These are phyloP conservation scores for Leptinotarsa juncta DNA, from an alignment of 2,888 invertebrate genomes.

Conservation along the genomic window DNA sequence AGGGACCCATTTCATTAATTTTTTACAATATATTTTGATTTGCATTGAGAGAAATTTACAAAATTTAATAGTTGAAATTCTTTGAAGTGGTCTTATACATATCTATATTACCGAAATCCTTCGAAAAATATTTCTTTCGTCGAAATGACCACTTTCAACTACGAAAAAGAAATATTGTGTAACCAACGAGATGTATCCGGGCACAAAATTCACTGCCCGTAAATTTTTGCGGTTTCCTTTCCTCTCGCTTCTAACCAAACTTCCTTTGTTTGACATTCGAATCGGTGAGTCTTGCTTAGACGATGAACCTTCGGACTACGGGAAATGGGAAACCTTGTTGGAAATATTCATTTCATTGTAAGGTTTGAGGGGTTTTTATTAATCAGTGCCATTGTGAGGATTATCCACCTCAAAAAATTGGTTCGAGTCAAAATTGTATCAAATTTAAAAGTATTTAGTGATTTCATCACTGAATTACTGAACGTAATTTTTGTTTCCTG, in stretches of 20 bases:
- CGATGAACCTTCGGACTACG: neutral
- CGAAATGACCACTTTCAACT: too few relatives aligned
- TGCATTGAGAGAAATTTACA: too few relatives aligned
- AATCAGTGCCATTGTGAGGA: slow-evolving; percentile 1
- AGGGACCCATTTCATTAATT: too few relatives aligned
- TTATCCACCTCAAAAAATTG: neutral
- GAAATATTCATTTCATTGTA: slow-evolving; percentile 10
- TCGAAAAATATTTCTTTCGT: too few relatives aligned
- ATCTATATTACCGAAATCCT: neutral
- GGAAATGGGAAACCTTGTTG: slow-evolving; percentile 11
- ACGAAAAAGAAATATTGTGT: neutral
- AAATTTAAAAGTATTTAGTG: too few relatives aligned
- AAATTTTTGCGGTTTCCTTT: slow-evolving; percentile 45
- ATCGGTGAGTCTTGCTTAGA: neutral
- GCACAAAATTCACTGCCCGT: slow-evolving; percentile 5
- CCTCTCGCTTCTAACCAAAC: slow-evolving; percentile 39
- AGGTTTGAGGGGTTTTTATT: neutral
- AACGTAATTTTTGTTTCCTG: too few relatives aligned
- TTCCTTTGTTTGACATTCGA: slow-evolving; percentile 36
- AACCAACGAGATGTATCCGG: neutral
- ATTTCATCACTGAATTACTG: too few relatives aligned
- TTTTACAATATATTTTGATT: too few relatives aligned
- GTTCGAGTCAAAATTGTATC: too few relatives aligned
- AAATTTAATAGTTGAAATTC: too few relatives aligned
- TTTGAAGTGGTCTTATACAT: neutral